Base-by-base conservation (phyloP, 2,113 vertebrate species). In the Scartelaos histophorus region DNA sequence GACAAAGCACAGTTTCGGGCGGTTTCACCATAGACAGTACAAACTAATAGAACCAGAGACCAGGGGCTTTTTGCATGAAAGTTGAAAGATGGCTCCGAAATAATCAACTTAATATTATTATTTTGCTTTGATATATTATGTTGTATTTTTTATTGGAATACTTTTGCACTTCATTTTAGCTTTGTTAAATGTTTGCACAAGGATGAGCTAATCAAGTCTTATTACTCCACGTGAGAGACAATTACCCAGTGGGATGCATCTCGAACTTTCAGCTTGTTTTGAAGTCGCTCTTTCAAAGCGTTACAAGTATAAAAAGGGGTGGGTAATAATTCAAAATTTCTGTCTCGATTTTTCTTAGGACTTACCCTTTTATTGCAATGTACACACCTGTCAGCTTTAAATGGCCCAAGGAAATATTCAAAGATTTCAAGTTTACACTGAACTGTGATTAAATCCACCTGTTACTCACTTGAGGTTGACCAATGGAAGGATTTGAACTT, bases 1-100 rank as follows among this genome's bases (percentile, higher is more conserved):
- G 21, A 21, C 25, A 43, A 81, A 84, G 85, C 86, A 83, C 85
- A 88, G 79, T 64, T 19, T 51, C 66, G 69, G 74, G 80, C 74
- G 64, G 73, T 70, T 79, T 35, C 46, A 71, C 34, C 29, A 38
- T 21, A 35, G 60, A 64, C 61, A 38, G 29, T 64, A 38, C 34
- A 64, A 64, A 64, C 19, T 38, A 64, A 64, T 64, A 17, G 61
- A 64, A 19, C 61, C 29, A 38, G 17, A 34, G 61, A 64, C 29
- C 34, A 64, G 60, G 34, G 61, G 34, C 61, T 64, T 0, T 64
- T 43, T n/a, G 61, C 29, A 64, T 43, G 61, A 34, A 19, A 43
- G n/a, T 3, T 64, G 34, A 64, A 34, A 10, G 34, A 19, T 1
- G 9, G 15, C 60, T 62, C 60, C 29, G 29, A 13, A 17, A 13